phyloP scores from a whole-genome alignment of 2,113 vertebrate species.

The Petroica traversi region DNA sequence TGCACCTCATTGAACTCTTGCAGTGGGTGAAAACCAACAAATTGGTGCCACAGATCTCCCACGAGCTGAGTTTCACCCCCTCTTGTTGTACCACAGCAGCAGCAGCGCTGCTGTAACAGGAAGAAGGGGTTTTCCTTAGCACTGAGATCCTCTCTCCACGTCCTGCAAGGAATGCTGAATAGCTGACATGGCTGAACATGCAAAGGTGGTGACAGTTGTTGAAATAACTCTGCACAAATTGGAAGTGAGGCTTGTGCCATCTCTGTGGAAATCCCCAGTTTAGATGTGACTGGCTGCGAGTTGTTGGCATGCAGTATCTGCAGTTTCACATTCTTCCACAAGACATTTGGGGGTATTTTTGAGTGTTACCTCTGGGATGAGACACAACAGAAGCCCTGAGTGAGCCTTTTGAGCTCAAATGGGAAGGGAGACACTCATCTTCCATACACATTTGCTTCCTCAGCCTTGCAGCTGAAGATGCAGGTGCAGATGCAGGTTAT shows the following conservation, averaged over 20 bases:
- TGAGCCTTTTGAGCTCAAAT: neutral
- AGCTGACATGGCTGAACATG: neutral
- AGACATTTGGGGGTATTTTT: neutral
- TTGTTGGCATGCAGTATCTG: neutral
- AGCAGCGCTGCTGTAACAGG: neutral
- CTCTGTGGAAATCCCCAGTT: neutral
- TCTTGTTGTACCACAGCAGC: neutral
- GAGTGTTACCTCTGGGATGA: neutral
- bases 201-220: neutral
- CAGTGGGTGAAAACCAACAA: constrained; percentile 3
- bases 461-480: neutral
- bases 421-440: neutral
- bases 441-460: neutral
- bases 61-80: neutral
- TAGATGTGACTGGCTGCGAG: neutral
- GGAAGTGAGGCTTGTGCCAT: neutral
- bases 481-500: neutral
- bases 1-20: neutral
- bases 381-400: neutral
- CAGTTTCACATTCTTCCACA: neutral
- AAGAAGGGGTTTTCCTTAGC: neutral
- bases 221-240: neutral
- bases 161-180: neutral
- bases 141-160: neutral
- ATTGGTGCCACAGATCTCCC: constrained; percentile 16